Evolutionary conservation across 1,140 invertebrate species (phyloP), one percentile per base, ranked within the genome.

Genomic region (Calliopsis andreniformis): DNA sequence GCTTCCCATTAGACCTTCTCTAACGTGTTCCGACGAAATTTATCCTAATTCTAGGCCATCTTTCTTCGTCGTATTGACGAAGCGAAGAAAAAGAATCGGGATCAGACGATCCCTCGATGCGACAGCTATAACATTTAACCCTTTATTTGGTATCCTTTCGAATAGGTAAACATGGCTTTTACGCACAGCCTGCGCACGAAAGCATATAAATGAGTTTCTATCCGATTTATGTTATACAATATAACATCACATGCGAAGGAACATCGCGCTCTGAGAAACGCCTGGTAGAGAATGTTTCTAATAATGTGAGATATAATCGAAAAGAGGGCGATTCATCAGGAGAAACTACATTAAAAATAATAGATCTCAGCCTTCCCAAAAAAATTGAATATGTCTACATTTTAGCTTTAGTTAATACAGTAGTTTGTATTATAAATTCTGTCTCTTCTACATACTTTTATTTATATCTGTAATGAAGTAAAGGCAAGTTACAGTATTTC

Each of bases 31-130:
- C n/a, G 35, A 43, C 12, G 12, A 51, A 69, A 76, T 76, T 28
- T 28, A 61, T 62, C 58, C 53, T 80, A 71, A 70, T 47, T 55
- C 73, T 82, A 81, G 67, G 47, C 66, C 72, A 51, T 30, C 14
- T 23, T 66, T 18, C 5, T 25, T 67, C 18, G 62, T 43, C 51
- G 39, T 14, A 3, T 53, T 0, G 32, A 64, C 20, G 7, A 23
- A 56, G 30, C 20, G 30, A 43, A 42, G 45, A 72, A 53, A 28
- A 49, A 25, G 32, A 42, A 53, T 62, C 4, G 32, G 59, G 23
- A 53, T 12, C 59, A 10, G 14, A 28, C 23, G 7, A 43, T 43
- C 39, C 16, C 20, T 66, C 20, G 39, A 63, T 30, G 25, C 45
- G 14, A 42, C 61, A 55, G 49, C 35, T 56, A 39, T 39, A 55